Conservation (phyloP, 2,113 vertebrate genomes). For the Ammodytes marinus region DNA sequence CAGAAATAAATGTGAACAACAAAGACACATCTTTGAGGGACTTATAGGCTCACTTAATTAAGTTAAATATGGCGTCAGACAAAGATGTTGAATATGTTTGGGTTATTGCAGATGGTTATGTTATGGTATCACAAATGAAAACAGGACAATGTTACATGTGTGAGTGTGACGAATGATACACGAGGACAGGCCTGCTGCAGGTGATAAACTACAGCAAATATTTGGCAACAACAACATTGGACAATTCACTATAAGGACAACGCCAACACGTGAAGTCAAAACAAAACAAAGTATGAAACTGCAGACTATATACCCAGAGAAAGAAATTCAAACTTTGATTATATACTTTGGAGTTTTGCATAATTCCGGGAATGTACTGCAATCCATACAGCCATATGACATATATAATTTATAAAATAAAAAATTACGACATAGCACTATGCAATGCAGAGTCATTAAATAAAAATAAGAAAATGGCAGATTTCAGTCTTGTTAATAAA, state of each 20-base stretch:
- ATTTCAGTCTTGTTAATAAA: conserved; percentile 6
- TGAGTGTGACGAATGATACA: conserved; percentile 11
- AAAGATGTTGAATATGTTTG: conserved; percentile 13
- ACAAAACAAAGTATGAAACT: not conserved
- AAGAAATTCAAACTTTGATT: not conserved
- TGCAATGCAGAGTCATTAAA: conserved; percentile 4
- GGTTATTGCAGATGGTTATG: conserved; percentile 31
- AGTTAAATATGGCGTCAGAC: conserved; percentile 28
- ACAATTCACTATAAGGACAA: conserved; percentile 8
- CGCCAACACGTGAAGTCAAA: not conserved
- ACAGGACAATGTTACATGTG: conserved; percentile 19
- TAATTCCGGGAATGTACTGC: not conserved
- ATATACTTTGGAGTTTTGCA: conserved; percentile 7
- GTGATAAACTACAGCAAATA: conserved; percentile 31
- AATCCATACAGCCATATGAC: not conserved
- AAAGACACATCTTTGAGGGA: not conserved
- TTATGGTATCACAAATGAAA: conserved; percentile 30
- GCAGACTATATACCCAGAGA: not conserved
- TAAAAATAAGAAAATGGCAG: conserved; percentile 11
- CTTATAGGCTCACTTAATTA: not conserved
- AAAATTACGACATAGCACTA: not conserved
- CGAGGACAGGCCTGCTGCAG: conserved; percentile 18
- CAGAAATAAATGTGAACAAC: conserved; percentile 31
- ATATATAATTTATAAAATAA: conserved; percentile 11
- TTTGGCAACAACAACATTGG: conserved; percentile 29